Base-by-base conservation (phyloP, 2,888 invertebrate species). In the Siphonodentalium dalli region DNA sequence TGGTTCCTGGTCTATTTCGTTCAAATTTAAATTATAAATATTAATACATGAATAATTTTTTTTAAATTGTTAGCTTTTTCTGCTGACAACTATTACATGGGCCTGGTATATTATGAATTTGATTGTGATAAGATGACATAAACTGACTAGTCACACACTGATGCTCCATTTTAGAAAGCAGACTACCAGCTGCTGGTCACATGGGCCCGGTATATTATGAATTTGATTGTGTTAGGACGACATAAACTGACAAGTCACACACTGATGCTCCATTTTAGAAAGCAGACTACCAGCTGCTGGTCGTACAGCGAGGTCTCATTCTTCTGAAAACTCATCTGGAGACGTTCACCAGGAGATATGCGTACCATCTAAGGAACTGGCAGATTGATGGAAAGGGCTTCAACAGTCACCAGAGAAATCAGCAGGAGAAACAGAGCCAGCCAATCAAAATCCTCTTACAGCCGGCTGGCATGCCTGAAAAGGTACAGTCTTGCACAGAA, bases 291-390 rank as follows among this genome's bases (percentile, higher is more conserved):
- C 91, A 91, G 51, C 79, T 96, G 44, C 87, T 93, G 72, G 90
- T 93, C 58, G 92, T 96, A 61, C 95, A 96, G 82, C 87, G 95
- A 66, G 95, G 93, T 28, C 81, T 96, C 43, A 82, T 94, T 61
- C 81, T 96, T 40, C 84, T 96, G 48, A 92, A 93, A 79, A 94
- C 94, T 0, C 96, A 96, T 83, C 86, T 96, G 70, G 95, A 96
- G 81, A 92, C 92, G 1, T 96, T 95, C 80, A 87, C 92, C 54
- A 73, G 74, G 46, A 69, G 79, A 18, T 79, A 80, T 50, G 77
- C 80, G 4, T 81, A 75, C 57, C 77, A 79, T 56, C 63, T 81
- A 63, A 86, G 94, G 9, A 88, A 91, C 63, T 94, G 94, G 93
- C 90, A 91, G 29, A 84, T 95, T 47, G 91, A 92, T 72, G 90